Conservation (phyloP, 37 sponge, comb jelly and placozoan genomes). For the Lycopodina hypogea region DNA sequence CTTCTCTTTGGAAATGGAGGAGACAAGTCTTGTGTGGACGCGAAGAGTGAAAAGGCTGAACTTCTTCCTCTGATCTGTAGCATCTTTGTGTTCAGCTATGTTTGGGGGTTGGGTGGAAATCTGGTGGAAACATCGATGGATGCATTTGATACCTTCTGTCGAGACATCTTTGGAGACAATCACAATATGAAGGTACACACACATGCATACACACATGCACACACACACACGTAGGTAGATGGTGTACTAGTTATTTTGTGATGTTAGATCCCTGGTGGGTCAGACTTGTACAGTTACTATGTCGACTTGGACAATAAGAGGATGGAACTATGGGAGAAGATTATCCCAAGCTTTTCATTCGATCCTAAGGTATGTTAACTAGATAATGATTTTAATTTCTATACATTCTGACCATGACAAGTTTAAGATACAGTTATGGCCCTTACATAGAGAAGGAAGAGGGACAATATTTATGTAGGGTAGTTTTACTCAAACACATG, state of each 20-base stretch:
- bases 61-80: conserved; percentile 90
- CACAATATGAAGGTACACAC: conserved; percentile 82
- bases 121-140: conserved; percentile 86
- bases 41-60: conserved; percentile 62
- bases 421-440: too few species aligned
- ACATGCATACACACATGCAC: neutral
- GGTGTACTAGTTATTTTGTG: neutral
- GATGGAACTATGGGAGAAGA: conserved; percentile 91
- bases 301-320: conserved; percentile 78
- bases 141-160: conserved; percentile 80
- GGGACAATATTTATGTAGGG: too few species aligned
- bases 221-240: conserved; percentile 2
- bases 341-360: conserved; percentile 83
- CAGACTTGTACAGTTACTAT: conserved; percentile 91
- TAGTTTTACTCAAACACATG: too few species aligned
- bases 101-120: conserved; percentile 94
- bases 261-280: conserved; percentile 82
- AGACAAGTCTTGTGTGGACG: conserved; percentile 50
- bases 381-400: neutral
- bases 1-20: conserved; percentile 55
- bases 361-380: conserved; percentile 61
- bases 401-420: neutral
- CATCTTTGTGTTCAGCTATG: conserved; percentile 86
- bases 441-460: too few species aligned
- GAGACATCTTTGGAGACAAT: conserved; percentile 84